phyloP scores from a whole-genome alignment of 2,888 invertebrate genomes.

The Athrips mouffetella region DNA sequence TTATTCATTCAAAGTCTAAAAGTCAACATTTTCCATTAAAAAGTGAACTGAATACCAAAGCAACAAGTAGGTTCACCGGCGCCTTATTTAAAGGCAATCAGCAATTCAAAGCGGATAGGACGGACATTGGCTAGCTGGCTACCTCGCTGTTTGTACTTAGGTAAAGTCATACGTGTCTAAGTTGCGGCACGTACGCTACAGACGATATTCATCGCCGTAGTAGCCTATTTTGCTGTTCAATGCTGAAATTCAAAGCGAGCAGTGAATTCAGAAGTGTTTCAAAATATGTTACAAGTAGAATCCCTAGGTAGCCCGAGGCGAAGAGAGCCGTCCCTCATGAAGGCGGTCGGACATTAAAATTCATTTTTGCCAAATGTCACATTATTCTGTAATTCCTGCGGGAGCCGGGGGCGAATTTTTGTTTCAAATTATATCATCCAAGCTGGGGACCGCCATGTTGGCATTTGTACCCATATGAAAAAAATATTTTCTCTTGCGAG shows the following conservation, averaged over 20 bases:
- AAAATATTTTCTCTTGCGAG: constrained; percentile 17
- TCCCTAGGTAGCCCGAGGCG: constrained; percentile 8
- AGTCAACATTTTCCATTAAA: constrained; percentile 51
- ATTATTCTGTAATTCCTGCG: constrained; percentile 37
- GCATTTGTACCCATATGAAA: constrained; percentile 11
- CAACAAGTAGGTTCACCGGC: constrained; percentile 43
- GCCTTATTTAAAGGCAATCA: constrained; percentile 46
- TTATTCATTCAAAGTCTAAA: constrained; percentile 43
- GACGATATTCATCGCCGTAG: not conserved
- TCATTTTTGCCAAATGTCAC: constrained; percentile 49
- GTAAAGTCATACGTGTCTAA: not conserved
- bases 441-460: not conserved
- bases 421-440: constrained; percentile 15
- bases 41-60: constrained; percentile 38
- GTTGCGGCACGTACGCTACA: not conserved
- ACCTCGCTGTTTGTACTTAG: not conserved
- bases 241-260: not conserved
- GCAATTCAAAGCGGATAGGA: constrained; percentile 44
- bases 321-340: constrained; percentile 25
- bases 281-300: not conserved
- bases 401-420: constrained; percentile 29
- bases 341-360: constrained; percentile 41
- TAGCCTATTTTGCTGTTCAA: not conserved
- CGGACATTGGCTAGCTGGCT: constrained; percentile 34
- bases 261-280: not conserved